Evolutionary conservation across 2,888 invertebrate genomes (phyloP).

Genomic region (Blastobasis adustella): DNA sequence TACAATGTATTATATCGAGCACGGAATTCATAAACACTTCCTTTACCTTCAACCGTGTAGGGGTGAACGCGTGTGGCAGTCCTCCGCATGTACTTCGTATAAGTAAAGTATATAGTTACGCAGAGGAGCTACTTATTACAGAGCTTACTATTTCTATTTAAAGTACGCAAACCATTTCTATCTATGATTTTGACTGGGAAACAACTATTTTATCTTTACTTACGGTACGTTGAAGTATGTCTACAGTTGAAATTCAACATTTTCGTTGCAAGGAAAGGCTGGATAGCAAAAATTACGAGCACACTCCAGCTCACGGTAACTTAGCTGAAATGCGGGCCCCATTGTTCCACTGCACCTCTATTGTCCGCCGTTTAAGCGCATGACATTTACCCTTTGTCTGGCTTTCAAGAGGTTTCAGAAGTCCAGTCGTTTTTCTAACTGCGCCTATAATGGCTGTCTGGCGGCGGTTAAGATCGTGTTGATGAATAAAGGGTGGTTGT

Average conservation of each 20-base stretch:
- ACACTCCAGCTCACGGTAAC: constrained; percentile 11
- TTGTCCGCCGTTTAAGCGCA: constrained; percentile 30
- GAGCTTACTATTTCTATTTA: too few species aligned
- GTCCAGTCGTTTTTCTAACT: neutral
- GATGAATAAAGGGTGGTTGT: too few species aligned
- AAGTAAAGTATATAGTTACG: too few species aligned
- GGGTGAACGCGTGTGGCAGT: too few species aligned
- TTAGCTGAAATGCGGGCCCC: constrained; percentile 34
- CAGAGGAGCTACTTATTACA: too few species aligned
- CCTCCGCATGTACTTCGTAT: too few species aligned
- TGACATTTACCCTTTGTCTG: constrained; percentile 25
- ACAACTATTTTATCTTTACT: too few species aligned
- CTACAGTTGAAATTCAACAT: neutral
- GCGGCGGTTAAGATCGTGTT: too few species aligned
- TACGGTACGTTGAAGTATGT: too few species aligned
- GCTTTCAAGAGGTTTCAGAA: constrained; percentile 11
- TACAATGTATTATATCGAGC: neutral
- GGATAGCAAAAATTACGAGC: constrained; percentile 5
- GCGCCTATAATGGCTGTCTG: neutral
- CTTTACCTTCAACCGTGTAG: too few species aligned
- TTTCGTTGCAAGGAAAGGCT: neutral
- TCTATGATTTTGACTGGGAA: too few species aligned
- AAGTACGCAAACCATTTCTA: too few species aligned
- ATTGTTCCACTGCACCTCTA: constrained; percentile 27
- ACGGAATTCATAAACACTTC: neutral